Base-by-base conservation (phyloP, 2,113 vertebrate species). In the Eubucco bourcierii region DNA sequence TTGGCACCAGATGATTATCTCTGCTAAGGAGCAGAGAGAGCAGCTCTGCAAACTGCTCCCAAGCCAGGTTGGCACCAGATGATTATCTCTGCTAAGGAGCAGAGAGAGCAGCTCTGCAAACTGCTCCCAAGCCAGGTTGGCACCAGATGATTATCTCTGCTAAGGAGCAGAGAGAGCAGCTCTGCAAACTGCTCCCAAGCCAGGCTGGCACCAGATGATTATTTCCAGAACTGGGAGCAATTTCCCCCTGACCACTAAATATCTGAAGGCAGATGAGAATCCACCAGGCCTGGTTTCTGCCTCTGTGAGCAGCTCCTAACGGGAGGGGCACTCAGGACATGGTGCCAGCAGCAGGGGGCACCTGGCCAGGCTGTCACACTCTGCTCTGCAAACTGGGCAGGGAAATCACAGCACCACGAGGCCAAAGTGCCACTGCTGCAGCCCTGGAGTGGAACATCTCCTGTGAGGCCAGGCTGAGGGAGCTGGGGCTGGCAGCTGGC, bases 261-360 rank as follows among this genome's bases (percentile, higher is more conserved):
- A 84, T 7, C 7, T 1, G 0, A 75, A 60, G 73, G 50, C 50
- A 79, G 67, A 71, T 1, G 13, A 47, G 60, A 71, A 75, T 68
- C 61, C 60, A 68, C 13, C 66, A 60, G 53, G 63, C 47, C 46
- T 1, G 2, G 29, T 34, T 19, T 61, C 68, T 56, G 52, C 31
- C 83, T 59, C 60, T 31, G 25, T 15, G 53, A 73, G 41, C 8
- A 66, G 21, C 17, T 28, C 16, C 39, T 2, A 17, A 9, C 6
- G 39, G 52, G 24, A 44, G 63, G 59, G 34, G 0, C 0, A 21
- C 2, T 6, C 34, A 70, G 50, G 82, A 59, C 29, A 33, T 0
- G 0, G 44, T 5, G 39, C 8, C 29, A 39, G 78, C 64, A 76
- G 65, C 67, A 6, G 29, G 75, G 76, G 84, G 39, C 63, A 58